These are phyloP conservation scores for Sinhomidia bicolor DNA, from an alignment of 2,888 invertebrate genomes.

Conservation along the genomic window DNA sequence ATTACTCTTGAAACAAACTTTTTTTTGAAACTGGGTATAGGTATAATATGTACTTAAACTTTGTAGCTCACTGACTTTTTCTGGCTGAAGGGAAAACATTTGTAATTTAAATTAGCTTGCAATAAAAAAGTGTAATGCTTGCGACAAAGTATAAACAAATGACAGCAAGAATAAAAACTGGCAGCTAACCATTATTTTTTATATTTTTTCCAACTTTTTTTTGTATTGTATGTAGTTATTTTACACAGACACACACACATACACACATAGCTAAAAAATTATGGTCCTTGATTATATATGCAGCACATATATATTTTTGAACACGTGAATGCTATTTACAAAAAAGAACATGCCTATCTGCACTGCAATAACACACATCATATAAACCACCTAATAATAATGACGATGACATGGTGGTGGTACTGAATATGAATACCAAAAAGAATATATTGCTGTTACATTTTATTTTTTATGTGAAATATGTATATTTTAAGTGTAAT, in stretches of 20 bases:
- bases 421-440: no score
- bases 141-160: slow-evolving; percentile 54
- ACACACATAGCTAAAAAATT: not conserved
- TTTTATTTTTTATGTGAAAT: not conserved
- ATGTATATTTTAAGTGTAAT: no score
- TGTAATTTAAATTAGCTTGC: slow-evolving; percentile 63
- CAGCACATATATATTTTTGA: not conserved
- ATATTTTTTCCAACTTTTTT: not conserved
- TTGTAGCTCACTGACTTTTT: slow-evolving; percentile 33
- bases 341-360: not conserved
- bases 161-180: slow-evolving; percentile 36
- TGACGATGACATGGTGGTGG: not conserved
- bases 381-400: not conserved
- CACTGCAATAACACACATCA: not conserved
- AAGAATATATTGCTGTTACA: not conserved
- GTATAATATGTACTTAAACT: not conserved
- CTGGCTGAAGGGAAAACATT: slow-evolving; percentile 42
- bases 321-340: not conserved
- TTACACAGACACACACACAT: no score
- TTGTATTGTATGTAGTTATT: no score
- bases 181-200: not conserved
- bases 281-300: not conserved
- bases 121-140: slow-evolving; percentile 24
- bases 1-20: slow-evolving; percentile 21
- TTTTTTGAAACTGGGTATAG: not conserved